Conservation (phyloP, 2,888 invertebrate genomes). For the Tineola bisselliella region DNA sequence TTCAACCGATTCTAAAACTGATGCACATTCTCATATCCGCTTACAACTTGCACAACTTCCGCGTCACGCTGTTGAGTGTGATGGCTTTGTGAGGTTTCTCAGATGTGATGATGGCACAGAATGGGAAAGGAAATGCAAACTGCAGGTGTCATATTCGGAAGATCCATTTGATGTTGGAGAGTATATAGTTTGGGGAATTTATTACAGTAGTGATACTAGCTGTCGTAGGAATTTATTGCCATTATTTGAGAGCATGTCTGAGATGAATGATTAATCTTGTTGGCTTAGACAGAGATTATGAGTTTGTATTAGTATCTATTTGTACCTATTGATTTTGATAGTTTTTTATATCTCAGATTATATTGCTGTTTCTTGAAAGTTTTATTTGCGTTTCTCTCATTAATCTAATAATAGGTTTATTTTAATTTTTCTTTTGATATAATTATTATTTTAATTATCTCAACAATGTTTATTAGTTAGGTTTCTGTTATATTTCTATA, state of each 20-base stretch:
- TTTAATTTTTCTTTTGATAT: no score
- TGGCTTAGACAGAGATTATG: no score
- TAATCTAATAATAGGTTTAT: no score
- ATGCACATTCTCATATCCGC: slow-evolving; percentile 44
- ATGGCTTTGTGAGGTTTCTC: slow-evolving; percentile 54
- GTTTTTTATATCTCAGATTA: no score
- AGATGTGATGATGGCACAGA: slow-evolving; percentile 49
- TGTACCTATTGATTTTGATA: no score
- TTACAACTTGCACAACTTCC: slow-evolving; percentile 35
- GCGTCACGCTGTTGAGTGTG: slow-evolving; percentile 55
- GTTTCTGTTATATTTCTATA: no score
- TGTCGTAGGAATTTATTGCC: slow-evolving; percentile 68
- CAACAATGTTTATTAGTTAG: no score
- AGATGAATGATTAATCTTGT: background rate
- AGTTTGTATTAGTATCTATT: no score
- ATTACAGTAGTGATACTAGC: slow-evolving; percentile 70
- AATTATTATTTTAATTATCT: no score
- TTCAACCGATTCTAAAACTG: slow-evolving; percentile 26
- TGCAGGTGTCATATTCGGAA: slow-evolving; percentile 71
- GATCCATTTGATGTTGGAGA: slow-evolving; percentile 61
- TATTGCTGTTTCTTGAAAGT: no score
- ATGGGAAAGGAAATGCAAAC: slow-evolving; percentile 71
- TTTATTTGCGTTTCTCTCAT: no score
- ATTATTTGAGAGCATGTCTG: slow-evolving; percentile 43
- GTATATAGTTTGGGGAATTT: slow-evolving; percentile 69